A percentile compares a stretch with the other conserved stretches of the same genome.
phyloP scores from a whole-genome alignment of 37 sponge, comb jelly and placozoan species.

The Amphimedon queenslandica region DNA sequence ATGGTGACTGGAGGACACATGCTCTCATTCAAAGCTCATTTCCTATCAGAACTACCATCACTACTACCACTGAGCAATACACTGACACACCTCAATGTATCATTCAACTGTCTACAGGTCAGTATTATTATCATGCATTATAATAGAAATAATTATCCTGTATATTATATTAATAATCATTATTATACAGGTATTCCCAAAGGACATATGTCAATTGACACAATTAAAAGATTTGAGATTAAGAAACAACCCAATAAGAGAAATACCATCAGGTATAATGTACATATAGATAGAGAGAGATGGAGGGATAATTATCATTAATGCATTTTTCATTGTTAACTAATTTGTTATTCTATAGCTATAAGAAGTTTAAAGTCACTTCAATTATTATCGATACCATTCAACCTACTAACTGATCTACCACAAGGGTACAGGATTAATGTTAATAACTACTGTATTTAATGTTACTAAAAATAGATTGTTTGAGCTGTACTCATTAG shows the following conservation, averaged over 20 bases:
- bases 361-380: no score
- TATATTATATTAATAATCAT: neutral
- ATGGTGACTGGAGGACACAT: constrained; percentile 72
- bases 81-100: constrained; percentile 83
- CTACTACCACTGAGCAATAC: constrained; percentile 68
- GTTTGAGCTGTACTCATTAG: constrained; percentile 40
- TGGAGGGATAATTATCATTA: no score
- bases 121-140: no score
- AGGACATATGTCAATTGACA: constrained; percentile 43
- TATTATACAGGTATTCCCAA: constrained; percentile 60
- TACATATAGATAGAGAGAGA: no score
- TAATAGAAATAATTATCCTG: no score
- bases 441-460: constrained; percentile 38
- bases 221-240: constrained; percentile 59
- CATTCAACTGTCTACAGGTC: constrained; percentile 84
- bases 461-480: constrained; percentile 47
- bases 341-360: no score
- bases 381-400: constrained; percentile 36
- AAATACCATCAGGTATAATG: constrained; percentile 79
- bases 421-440: no score
- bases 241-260: constrained; percentile 87
- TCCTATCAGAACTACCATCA: constrained; percentile 64
- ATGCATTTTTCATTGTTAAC: no score
- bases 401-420: no score
- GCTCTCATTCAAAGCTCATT: constrained; percentile 89